Percentiles rank a stretch among this genome's conserved stretches.
phyloP scores from a whole-genome alignment of 2,797 vertebrate species.

The Scleropages formosus region DNA sequence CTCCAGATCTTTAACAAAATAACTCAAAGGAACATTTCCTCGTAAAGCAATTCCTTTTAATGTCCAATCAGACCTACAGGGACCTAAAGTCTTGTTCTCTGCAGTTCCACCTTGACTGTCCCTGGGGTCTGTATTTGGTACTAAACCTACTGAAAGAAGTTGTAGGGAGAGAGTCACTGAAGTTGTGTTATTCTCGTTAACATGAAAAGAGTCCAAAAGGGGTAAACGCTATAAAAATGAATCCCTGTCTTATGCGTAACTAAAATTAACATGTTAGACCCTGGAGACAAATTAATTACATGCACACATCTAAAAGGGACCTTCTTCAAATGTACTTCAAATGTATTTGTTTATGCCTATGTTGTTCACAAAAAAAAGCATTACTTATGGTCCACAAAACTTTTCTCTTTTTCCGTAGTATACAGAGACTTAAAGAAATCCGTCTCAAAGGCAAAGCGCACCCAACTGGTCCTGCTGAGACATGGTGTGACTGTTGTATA shows the following conservation, averaged over 20 bases:
- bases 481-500: slow-evolving; percentile 1
- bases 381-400: slow-evolving; percentile 20
- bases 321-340: slow-evolving; percentile 21
- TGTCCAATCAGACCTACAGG: no score
- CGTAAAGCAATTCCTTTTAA: no score
- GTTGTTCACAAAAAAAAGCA: neutral
- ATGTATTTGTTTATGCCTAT: slow-evolving; percentile 10
- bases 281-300: slow-evolving; percentile 2
- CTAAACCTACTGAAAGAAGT: neutral
- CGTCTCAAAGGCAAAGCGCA: no score
- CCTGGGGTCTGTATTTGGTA: neutral
- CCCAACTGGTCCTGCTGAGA: slow-evolving; percentile 17
- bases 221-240: slow-evolving; percentile 7
- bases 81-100: no score
- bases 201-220: neutral
- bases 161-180: neutral
- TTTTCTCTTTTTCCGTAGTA: slow-evolving; percentile 54
- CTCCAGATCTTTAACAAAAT: no score
- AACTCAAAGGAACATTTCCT: no score
- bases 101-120: no score
- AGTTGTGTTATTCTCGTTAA: neutral
- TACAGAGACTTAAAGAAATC: neutral
- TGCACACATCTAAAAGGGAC: neutral
- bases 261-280: neutral
- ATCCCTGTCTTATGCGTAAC: neutral